Base-by-base conservation (phyloP, 2,797 vertebrate species). In the Streptopelia turtur region DNA sequence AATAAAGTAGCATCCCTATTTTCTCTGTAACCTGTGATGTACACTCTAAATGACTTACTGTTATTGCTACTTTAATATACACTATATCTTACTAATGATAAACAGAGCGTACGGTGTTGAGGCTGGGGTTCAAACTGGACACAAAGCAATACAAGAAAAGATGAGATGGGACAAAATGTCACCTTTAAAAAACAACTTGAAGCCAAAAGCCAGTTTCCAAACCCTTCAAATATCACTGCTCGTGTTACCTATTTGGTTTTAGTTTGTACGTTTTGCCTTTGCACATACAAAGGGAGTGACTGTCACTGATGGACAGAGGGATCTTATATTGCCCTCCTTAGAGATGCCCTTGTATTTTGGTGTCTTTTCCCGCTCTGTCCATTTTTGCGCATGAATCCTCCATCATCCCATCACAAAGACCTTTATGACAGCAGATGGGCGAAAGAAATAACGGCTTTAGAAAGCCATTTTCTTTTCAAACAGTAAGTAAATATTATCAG, bases 381-480 rank as follows among this genome's bases (percentile, higher is more conserved):
- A 16, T 71, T 95, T 97, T 75, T 96, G 82, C 74, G 81, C 92
- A 83, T 47, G 71, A n/a, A 43, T 93, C 75, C 87, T 96, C 82
- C 93, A 90, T 94, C 91, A 81, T 95, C 97, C 91, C 93, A 95
- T 95, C 97, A 95, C 76, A 90, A 94, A 94, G 94, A 95, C 93
- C 88, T 97, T 96, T 96, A 89, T 96, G 96, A 97, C 94, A 97
- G 93, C 81, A 86, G 96, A 91, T 4, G 6, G 47, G 91, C 74
- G 66, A 91, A 93, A 95, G 70, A 63, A 84, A 91, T 84, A 95
- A 97, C 82, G 88, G 83, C 91, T 90, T 87, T 82, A 92, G 92
- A 95, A 96, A 97, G 81, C 91, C 94, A 90, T 96, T 97, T 97
- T 95, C 94, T 87, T 97, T 97, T 97, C 95, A 93, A 84, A 83